Evolutionary conservation across 2,888 invertebrate species (phyloP), one percentile per base, ranked within the genome.

Genomic region (Euclidia mi): DNA sequence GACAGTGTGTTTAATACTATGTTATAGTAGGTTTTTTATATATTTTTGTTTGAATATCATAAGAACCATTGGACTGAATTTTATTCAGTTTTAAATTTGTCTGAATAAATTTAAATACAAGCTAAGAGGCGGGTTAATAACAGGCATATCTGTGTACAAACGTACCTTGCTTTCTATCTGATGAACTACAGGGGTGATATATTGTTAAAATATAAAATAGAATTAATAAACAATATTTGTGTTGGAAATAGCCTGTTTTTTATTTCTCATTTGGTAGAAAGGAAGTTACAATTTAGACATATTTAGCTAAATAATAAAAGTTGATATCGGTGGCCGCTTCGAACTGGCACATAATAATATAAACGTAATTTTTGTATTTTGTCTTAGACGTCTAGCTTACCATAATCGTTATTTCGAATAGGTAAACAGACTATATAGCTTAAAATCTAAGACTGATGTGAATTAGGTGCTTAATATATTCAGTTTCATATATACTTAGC

Each of bases 371-470:
- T 45, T 58, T 56, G 40, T 70, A 47, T 37, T 40, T 46, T 57
- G 46, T 63, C 62, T 56, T 59, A 59, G 60, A 59, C 29, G 57
- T 57, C 49, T 60, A 44, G 34, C 53, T 56, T 56, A 55, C 59
- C 53, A 31, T 42, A 40, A 49, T 56, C 56, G 44, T 52, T 58
- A 9, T 47, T 46, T 53, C 43, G 34, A 37, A 45, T 44, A 55
- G 44, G 57, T 65, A 45, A 43, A 50, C 29, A 17, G 52, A 73
- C 55, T 31, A 45, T 68, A 73, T 70, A 77, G 65, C 69, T 74
- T 78, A 78, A 76, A 76, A 75, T 82, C 76, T 72, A 87, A 88
- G 88, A 87, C 86, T 87, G 87, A 87, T 81, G 69, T 71, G 68
- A 82, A 66, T 80, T 81, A 81, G 87, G 88, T 86, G 88, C 83